A percentile compares a stretch with the other conserved stretches of the same genome.
phyloP scores from a whole-genome alignment of 2,113 vertebrate genomes.

The Siniperca knerii region DNA sequence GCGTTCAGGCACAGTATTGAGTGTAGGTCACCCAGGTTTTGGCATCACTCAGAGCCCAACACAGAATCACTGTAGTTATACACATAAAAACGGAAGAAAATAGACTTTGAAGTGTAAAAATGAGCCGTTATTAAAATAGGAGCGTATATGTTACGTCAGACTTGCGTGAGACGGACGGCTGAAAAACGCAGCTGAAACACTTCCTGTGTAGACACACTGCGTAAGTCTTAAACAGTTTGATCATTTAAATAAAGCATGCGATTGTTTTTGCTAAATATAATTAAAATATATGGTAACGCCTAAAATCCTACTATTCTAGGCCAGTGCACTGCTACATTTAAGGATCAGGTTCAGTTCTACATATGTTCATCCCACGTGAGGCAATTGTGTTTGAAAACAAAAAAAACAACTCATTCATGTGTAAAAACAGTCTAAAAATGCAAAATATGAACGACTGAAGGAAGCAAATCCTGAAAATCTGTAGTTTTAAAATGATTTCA shows the following conservation, averaged over 20 bases:
- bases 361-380: not conserved
- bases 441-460: not conserved
- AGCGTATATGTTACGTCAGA: too few species aligned
- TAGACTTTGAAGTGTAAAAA: not conserved
- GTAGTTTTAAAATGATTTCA: not conserved
- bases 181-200: not conserved
- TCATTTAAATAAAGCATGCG: too few species aligned
- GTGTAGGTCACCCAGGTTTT: not conserved
- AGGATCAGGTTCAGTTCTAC: not conserved
- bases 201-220: too few species aligned
- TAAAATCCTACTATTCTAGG: not conserved
- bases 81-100: not conserved
- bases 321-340: not conserved
- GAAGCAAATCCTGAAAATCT: not conserved
- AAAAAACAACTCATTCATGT: not conserved
- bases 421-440: not conserved
- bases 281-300: not conserved
- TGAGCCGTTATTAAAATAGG: too few species aligned
- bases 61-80: too few species aligned
- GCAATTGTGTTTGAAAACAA: not conserved
- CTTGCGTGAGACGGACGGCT: not conserved
- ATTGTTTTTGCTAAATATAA: not conserved
- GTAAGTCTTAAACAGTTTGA: not conserved
- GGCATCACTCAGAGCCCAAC: too few species aligned
- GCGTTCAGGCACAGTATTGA: not conserved